Base-by-base conservation (phyloP, 2,888 invertebrate species). In the Cantharis rustica region DNA sequence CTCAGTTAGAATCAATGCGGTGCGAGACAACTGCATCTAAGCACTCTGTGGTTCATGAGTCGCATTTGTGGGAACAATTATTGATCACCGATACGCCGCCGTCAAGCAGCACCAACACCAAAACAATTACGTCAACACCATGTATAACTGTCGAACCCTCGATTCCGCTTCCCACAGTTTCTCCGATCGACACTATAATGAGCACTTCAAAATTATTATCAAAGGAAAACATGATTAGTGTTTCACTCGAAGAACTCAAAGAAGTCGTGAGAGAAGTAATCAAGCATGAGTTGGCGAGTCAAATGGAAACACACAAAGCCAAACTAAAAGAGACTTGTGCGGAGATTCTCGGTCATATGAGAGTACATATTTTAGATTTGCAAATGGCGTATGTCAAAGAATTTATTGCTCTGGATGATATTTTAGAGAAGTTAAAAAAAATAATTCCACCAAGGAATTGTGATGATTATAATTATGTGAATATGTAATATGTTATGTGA, bases 361-460 rank as follows among this genome's bases (percentile, higher is more conserved):
- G 85, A 71, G 78, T 83, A 17, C 82, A 85, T 79, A 81, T 84
- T 71, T 75, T 87, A 17, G 85, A 86, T 79, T 69, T 86, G 68
- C 85, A 86, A 63, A 84, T 87, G 85, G 82, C 81, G n/a, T 0
- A 83, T 85, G 82, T 86, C 20, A 87, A 86, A 79, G 85, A 87
- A 71, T 87, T 85, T 79, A 83, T 86, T 16, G 84, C 85, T 71
- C 75, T 86, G 27, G 87, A 87, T 77, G 80, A 84, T 26, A 79
- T 80, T 13, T 81, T 84, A 61, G 82, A 82, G 69, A 77, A 76
- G 72, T 85, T 10, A 75, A 74, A 9, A n/a, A 9, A 15, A 73
- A 23, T 13, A 71, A 68, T 9, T 47, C 75, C 3, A 63, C 71
- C n/a, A 66, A 61, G 17, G 78, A 78, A 26, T 75, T 73, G n/a